phyloP scores from a whole-genome alignment of 2,888 invertebrate genomes.

The Tenthredo notha region DNA sequence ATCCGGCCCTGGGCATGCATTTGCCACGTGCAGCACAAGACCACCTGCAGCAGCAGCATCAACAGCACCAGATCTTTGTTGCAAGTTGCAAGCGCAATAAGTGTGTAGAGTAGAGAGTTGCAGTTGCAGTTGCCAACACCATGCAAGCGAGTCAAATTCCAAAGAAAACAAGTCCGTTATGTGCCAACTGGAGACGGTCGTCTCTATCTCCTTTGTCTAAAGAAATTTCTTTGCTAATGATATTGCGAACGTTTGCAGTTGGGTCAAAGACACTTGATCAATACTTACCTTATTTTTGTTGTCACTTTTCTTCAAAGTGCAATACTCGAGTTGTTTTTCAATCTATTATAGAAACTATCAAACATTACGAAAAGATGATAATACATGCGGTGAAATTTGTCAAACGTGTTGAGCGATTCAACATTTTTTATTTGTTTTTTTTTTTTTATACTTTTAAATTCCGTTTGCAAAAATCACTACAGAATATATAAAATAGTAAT shows the following conservation, averaged over 20 bases:
- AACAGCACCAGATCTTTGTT: constrained; percentile 60
- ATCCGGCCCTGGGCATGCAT: constrained; percentile 46
- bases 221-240: constrained; percentile 35
- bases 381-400: neutral
- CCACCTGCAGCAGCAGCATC: constrained; percentile 65
- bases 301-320: neutral
- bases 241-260: neutral
- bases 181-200: constrained; percentile 61
- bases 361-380: neutral
- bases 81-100: constrained; percentile 56
- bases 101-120: constrained; percentile 45
- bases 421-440: neutral
- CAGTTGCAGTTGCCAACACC: constrained; percentile 52
- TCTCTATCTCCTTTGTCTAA: constrained; percentile 50
- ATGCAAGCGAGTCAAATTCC: constrained; percentile 58
- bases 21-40: constrained; percentile 54
- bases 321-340: neutral
- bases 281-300: neutral
- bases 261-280: constrained; percentile 30
- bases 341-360: neutral
- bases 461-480: neutral
- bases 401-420: neutral
- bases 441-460: neutral
- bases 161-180: constrained; percentile 61
- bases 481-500: neutral